phyloP scores from a whole-genome alignment of 2,113 vertebrate species.

The Cyprinodon brontotheroides region DNA sequence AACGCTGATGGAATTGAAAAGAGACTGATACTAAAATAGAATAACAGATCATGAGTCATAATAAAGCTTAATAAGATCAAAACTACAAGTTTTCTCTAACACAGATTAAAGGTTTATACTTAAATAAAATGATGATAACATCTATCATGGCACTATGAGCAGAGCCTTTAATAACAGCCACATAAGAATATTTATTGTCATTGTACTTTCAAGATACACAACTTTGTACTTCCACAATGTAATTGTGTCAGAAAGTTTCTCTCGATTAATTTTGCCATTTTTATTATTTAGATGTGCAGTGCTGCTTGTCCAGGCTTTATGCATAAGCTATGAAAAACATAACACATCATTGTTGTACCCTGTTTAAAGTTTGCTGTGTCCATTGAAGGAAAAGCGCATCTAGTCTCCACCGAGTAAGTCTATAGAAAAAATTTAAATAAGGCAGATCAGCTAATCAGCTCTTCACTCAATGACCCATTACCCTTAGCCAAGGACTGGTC shows the following conservation, averaged over 20 bases:
- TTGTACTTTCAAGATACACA: no score
- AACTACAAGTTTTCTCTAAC: neutral
- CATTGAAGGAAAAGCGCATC: slow-evolving; percentile 17
- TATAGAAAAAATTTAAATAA: slow-evolving; percentile 72
- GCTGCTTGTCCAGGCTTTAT: slow-evolving; percentile 21
- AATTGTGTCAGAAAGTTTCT: slow-evolving; percentile 6
- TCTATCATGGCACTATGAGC: neutral
- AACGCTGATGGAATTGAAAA: neutral
- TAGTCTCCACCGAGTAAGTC: slow-evolving; percentile 69
- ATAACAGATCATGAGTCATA: neutral
- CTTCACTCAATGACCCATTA: slow-evolving; percentile 67
- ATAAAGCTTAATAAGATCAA: neutral
- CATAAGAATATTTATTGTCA: no score
- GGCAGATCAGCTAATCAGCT: slow-evolving; percentile 69
- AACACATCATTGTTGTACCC: slow-evolving; percentile 33
- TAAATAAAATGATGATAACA: neutral
- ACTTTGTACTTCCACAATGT: no score
- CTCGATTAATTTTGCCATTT: slow-evolving; percentile 58
- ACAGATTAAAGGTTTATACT: neutral
- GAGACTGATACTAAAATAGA: neutral
- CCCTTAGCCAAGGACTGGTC: slow-evolving; percentile 67
- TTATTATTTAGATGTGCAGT: slow-evolving; percentile 55
- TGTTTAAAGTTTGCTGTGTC: slow-evolving; percentile 38
- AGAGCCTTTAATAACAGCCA: slow-evolving; percentile 15
- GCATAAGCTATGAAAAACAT: slow-evolving; percentile 45